Conservation (phyloP, 2,888 invertebrate genomes). For the Tubulanus polymorphus region DNA sequence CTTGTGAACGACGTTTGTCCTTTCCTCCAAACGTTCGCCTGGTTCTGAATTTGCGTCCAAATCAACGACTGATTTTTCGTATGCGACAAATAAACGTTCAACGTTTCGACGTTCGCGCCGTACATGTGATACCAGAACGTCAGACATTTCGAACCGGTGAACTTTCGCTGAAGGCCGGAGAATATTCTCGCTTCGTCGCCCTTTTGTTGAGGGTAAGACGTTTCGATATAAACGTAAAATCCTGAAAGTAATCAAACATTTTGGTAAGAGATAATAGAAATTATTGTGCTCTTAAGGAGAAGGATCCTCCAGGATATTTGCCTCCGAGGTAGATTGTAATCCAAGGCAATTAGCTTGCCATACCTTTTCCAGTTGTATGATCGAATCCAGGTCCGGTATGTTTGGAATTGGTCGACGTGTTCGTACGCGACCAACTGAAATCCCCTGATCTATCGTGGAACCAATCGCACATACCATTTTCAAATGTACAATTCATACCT, state of each 20-base stretch:
- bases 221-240: slow-evolving; percentile 41
- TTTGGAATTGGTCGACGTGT: slow-evolving; percentile 22
- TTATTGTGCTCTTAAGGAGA: too few relatives aligned
- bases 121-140: slow-evolving; percentile 45
- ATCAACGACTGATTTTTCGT: slow-evolving; percentile 1
- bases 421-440: slow-evolving; percentile 39
- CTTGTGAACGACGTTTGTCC: slow-evolving; percentile 7
- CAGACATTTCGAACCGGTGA: slow-evolving; percentile 27
- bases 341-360: too few relatives aligned
- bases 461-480: slow-evolving; percentile 20
- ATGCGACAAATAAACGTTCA: slow-evolving; percentile 28
- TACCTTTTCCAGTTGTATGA: slow-evolving; percentile 33
- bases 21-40: slow-evolving; percentile 13
- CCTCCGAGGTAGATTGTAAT: too few relatives aligned
- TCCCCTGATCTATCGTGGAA: slow-evolving; percentile 22
- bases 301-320: too few relatives aligned
- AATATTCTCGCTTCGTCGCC: slow-evolving; percentile 36
- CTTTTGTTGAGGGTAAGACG: slow-evolving; percentile 22
- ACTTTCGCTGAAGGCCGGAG: slow-evolving; percentile 21
- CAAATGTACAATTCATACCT: slow-evolving; percentile 4
- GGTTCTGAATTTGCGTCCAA: slow-evolving; percentile 11
- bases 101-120: slow-evolving; percentile 28
- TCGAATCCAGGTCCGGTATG: slow-evolving; percentile 45
- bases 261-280: too few relatives aligned
- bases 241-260: slow-evolving; percentile 22